Percentiles rank a stretch among this genome's conserved stretches.
Conservation (phyloP, 2,797 vertebrate genomes). For the Sebastes diploproa region DNA sequence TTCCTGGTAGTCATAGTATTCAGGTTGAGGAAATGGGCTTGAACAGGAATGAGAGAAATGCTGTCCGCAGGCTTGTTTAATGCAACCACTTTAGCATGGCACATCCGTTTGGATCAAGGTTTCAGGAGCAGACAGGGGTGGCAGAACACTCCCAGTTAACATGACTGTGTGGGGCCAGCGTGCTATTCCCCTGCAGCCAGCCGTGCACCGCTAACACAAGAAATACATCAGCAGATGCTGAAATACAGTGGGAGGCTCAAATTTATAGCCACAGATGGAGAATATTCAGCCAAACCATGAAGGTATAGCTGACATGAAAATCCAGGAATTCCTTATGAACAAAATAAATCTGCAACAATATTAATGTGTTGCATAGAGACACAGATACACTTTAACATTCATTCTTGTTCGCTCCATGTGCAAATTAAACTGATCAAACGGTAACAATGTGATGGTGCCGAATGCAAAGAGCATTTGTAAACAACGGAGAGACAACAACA, state of each 20-base stretch:
- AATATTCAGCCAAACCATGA: not conserved
- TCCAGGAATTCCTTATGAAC: not conserved
- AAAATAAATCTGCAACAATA: not conserved
- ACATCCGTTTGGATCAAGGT: slow-evolving; percentile 41
- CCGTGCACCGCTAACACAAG: not conserved
- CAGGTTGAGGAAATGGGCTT: slow-evolving; percentile 9
- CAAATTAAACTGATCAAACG: slow-evolving; percentile 46
- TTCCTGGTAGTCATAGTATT: not conserved
- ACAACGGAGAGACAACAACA: slow-evolving; percentile 46
- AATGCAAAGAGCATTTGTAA: slow-evolving; percentile 39
- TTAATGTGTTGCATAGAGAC: not conserved
- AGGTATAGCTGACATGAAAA: not conserved
- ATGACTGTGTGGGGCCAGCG: slow-evolving; percentile 23
- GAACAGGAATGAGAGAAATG: slow-evolving; percentile 8
- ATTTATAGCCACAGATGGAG: not conserved
- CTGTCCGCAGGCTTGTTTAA: slow-evolving; percentile 25
- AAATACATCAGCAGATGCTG: slow-evolving; percentile 4
- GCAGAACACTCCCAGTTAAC: slow-evolving; percentile 40
- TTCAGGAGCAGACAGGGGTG: slow-evolving; percentile 42
- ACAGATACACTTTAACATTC: slow-evolving; percentile 29
- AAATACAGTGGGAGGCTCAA: slow-evolving; percentile 1
- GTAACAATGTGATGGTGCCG: slow-evolving; percentile 12
- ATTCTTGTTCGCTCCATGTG: slow-evolving; percentile 15
- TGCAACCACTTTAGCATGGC: slow-evolving; percentile 16
- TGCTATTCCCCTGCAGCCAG: slow-evolving; percentile 23